phyloP scores from a whole-genome alignment of 2,888 invertebrate genomes.

The Eupithecia subumbrata region DNA sequence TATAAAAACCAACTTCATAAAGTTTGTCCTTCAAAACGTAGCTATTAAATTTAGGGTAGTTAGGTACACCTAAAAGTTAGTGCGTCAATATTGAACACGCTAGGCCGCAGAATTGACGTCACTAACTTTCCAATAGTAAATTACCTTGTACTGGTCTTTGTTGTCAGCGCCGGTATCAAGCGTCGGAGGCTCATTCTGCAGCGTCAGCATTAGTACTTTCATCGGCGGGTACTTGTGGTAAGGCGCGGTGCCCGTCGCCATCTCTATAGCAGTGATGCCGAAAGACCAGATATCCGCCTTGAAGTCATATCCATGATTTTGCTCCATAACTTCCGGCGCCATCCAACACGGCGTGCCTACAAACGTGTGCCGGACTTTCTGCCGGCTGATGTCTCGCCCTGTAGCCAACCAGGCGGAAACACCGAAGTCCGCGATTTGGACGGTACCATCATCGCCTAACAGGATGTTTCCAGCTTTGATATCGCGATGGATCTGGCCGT shows the following conservation, averaged over 20 bases:
- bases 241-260: slow-evolving; percentile 99
- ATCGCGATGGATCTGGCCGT: slow-evolving; percentile 97
- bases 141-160: slow-evolving; percentile 97
- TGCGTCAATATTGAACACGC: not conserved
- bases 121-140: not conserved
- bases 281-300: slow-evolving; percentile 94
- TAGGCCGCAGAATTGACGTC: slow-evolving; percentile 3
- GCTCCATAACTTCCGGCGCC: slow-evolving; percentile 99
- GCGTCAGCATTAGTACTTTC: slow-evolving; percentile 99
- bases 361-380: slow-evolving; percentile 99
- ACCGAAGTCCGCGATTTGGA: slow-evolving; percentile 99
- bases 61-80: not conserved
- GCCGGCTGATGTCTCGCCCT: slow-evolving; percentile 96
- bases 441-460: slow-evolving; percentile 98
- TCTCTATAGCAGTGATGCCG: slow-evolving; percentile 99
- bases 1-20: not conserved
- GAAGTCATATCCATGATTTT: slow-evolving; percentile 99
- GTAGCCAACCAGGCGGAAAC: slow-evolving; percentile 99
- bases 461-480: slow-evolving; percentile 89
- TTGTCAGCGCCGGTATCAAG: slow-evolving; percentile 98
- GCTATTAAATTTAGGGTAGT: not conserved
- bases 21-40: not conserved
- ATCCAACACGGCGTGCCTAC: slow-evolving; percentile 99
- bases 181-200: slow-evolving; percentile 99
- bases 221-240: slow-evolving; percentile 99